phyloP scores from a whole-genome alignment of 2,888 invertebrate species.

The Megamerina dolium region DNA sequence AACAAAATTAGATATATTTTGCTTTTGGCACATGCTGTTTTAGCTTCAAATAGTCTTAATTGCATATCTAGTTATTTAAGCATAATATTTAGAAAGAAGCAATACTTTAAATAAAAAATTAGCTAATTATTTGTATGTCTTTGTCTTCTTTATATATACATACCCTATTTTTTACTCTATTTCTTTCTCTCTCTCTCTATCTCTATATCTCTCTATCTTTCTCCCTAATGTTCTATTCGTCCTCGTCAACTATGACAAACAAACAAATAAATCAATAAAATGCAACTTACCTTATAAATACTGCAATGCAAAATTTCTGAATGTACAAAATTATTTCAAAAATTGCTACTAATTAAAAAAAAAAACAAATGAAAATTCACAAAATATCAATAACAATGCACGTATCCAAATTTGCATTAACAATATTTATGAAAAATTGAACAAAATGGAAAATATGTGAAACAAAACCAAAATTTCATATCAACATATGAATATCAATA shows the following conservation, averaged over 20 bases:
- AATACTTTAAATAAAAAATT: too few relatives aligned
- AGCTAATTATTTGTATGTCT: too few relatives aligned
- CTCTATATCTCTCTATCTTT: not conserved
- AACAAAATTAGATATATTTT: too few relatives aligned
- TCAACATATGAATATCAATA: too few relatives aligned
- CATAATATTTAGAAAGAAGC: too few relatives aligned
- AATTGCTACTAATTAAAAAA: not conserved
- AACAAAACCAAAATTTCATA: not conserved
- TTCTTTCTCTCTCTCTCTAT: conserved; percentile 2
- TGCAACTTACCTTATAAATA: not conserved
- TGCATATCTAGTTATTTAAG: too few relatives aligned
- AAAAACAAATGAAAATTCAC: conserved; percentile 3
- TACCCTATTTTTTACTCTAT: not conserved
- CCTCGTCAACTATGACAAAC: too few relatives aligned
- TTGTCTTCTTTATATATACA: too few relatives aligned
- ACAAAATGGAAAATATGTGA: not conserved
- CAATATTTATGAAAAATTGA: not conserved
- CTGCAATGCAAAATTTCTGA: not conserved
- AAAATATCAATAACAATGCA: not conserved
- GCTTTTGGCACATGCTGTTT: too few relatives aligned
- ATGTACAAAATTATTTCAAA: not conserved
- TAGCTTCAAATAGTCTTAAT: too few relatives aligned
- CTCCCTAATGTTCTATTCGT: too few relatives aligned
- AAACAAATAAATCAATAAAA: not conserved
- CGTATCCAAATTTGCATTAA: not conserved